Base-by-base conservation (phyloP, 2,113 vertebrate species). In the Otus sunia region DNA sequence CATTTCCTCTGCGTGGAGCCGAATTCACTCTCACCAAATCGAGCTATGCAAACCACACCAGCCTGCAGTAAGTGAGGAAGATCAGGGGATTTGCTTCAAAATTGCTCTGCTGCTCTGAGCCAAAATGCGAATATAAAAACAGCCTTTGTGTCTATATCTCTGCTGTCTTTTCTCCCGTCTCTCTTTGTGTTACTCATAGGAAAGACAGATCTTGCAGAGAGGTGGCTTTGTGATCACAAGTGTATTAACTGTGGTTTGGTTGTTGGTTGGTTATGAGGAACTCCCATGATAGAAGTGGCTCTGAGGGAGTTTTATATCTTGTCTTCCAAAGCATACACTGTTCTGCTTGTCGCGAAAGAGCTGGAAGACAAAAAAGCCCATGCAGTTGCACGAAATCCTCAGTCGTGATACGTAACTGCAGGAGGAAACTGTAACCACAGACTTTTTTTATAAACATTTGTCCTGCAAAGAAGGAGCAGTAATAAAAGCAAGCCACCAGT, bases 61-160 rank as follows among this genome's bases (percentile, higher is more conserved):
- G 84, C 77, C 69, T 49, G 58, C 78, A 60, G 34, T 56, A 41
- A 94, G 43, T 29, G 87, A 87, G 80, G 92, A 23, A 75, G 74
- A 88, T 64, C 77, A 69, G 79, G 91, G 89, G 75, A 90, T 96
- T 96, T 95, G 39, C 74, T 90, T 94, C 78, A 76, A 91, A 96
- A 93, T 96, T 82, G 81, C 74, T 87, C 77, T 95, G 93, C 71
- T 96, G 84, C 94, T 96, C 45, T 90, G 92, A 76, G 92, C 77
- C 71, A 73, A 82, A 85, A 90, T 15, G 34, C 5, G 62, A 96
- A 82, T 94, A 73, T 73, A 58, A 88, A 93, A 52, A 0, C 85
- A 90, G 92, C 34, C 50, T 75, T 79, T 93, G 74, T 53, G 77
- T 59, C 56, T 89, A 2, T 79, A 76, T 58, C 67, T 94, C 41